A percentile compares a stretch with the other conserved stretches of the same genome.
Conservation (phyloP, 2,113 vertebrate genomes). For the Bubo bubo region DNA sequence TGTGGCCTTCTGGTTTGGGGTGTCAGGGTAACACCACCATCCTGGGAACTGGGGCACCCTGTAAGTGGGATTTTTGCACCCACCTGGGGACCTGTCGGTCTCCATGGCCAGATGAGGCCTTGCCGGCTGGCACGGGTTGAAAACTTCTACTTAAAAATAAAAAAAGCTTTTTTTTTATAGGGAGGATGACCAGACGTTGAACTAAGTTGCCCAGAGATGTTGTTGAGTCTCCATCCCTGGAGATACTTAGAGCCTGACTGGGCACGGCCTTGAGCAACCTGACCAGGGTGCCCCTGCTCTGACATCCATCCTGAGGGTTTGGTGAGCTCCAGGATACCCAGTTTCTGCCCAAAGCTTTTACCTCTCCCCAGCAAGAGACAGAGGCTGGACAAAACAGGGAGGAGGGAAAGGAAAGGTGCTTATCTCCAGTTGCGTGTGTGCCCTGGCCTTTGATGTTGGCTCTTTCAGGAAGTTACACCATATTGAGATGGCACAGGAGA, state of each 20-base stretch:
- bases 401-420: neutral
- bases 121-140: accelerated
- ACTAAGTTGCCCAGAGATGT: neutral
- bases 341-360: neutral
- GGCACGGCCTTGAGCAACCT: neutral
- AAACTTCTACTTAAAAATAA: neutral
- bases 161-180: neutral
- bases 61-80: neutral
- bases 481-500: neutral
- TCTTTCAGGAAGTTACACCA: neutral
- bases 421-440: accelerated
- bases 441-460: neutral
- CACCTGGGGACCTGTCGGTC: accelerated
- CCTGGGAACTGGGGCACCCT: neutral
- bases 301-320: neutral
- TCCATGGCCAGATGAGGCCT: neutral
- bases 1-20: neutral
- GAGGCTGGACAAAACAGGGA: neutral
- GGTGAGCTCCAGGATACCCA: neutral
- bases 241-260: neutral
- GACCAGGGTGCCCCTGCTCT: too few relatives aligned
- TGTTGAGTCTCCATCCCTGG: neutral
- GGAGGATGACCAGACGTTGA: accelerated
- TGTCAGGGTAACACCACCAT: neutral
- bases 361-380: neutral